Evolutionary conservation across 2,888 invertebrate genomes (phyloP).

Genomic region (Odontothrips loti): DNA sequence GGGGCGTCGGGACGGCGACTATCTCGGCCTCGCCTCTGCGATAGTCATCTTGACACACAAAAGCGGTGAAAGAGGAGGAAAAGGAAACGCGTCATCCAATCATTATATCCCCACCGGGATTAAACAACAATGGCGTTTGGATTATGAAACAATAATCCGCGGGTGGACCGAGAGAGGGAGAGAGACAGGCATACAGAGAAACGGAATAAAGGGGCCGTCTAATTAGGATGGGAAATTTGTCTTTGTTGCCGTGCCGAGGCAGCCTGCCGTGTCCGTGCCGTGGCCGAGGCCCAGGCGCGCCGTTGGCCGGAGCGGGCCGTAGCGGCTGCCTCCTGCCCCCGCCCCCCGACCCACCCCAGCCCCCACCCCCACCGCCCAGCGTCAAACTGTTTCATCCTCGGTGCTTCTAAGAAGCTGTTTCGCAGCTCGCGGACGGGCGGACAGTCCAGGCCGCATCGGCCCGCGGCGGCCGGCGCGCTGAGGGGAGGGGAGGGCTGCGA

Average conservation of each 20-base stretch:
- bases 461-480: neutral
- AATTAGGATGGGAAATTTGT: slow-evolving; percentile 4
- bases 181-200: neutral
- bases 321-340: too few species aligned
- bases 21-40: neutral
- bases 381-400: neutral
- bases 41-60: neutral
- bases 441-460: neutral
- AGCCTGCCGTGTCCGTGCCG: too few species aligned
- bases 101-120: neutral
- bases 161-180: too few species aligned
- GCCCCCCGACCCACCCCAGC: neutral
- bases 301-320: too few species aligned
- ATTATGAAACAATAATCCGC: neutral
- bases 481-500: neutral
- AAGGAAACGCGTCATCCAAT: neutral
- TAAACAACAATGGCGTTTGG: neutral
- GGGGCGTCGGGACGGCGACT: too few species aligned
- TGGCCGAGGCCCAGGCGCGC: too few species aligned
- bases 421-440: neutral
- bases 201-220: neutral
- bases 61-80: neutral
- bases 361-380: neutral
- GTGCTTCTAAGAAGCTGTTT: neutral
- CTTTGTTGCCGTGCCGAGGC: neutral